Evolutionary conservation across 2,797 vertebrate genomes (phyloP).

Genomic region (Sebastes oblongus): DNA sequence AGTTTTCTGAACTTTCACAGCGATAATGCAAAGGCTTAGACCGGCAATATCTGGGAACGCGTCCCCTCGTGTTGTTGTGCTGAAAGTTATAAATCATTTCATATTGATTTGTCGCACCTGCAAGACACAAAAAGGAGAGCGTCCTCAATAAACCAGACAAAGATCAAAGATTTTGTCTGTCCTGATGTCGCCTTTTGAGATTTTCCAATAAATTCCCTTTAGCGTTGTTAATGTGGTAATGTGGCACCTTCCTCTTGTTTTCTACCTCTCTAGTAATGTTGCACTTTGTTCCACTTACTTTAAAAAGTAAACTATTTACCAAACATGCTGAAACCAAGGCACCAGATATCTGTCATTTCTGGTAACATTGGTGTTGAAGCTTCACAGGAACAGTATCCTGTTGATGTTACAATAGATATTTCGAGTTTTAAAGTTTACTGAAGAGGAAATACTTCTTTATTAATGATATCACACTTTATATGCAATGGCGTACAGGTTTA

Average conservation of each 20-base stretch:
- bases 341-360: not conserved
- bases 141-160: constrained; percentile 39
- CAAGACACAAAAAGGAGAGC: not conserved
- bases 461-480: too few species aligned
- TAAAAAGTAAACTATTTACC: not conserved
- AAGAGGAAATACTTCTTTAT: too few species aligned
- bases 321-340: not conserved
- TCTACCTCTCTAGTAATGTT: not conserved
- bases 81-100: constrained; percentile 52
- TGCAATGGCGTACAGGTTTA: too few species aligned
- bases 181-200: constrained; percentile 1
- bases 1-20: constrained; percentile 35
- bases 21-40: constrained; percentile 9
- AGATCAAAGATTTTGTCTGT: constrained; percentile 48
- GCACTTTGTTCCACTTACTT: not conserved
- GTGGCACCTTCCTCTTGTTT: not conserved
- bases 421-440: too few species aligned
- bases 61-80: not conserved
- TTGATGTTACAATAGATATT: not conserved
- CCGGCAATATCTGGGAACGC: constrained; percentile 1
- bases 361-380: not conserved
- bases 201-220: constrained; percentile 26
- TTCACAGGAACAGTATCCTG: not conserved
- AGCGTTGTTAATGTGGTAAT: not conserved
- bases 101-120: constrained; percentile 43